phyloP scores from a whole-genome alignment of 2,888 invertebrate species.

The Calameuta filiformis region DNA sequence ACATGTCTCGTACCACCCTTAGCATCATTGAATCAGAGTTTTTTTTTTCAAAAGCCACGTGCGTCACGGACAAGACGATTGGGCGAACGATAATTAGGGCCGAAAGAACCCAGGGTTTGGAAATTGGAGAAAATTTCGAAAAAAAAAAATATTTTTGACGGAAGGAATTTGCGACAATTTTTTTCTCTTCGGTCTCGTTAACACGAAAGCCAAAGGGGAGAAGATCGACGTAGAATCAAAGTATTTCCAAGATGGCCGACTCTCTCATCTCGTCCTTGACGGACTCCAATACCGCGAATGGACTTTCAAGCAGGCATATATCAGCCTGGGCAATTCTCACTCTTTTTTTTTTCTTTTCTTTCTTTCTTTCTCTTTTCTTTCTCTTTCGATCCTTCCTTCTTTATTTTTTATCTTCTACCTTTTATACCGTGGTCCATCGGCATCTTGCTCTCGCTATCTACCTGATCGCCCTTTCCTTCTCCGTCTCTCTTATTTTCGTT shows the following conservation, averaged over 20 bases:
- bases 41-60: not conserved
- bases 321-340: conserved; percentile 43
- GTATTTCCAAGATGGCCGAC: conserved; percentile 4
- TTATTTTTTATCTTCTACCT: conserved; percentile 4
- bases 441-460: conserved; percentile 20
- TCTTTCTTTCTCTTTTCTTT: conserved; percentile 4
- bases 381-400: conserved; percentile 1
- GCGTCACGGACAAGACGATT: not conserved
- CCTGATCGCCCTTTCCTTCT: conserved; percentile 10
- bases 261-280: not conserved
- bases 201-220: conserved; percentile 6
- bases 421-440: conserved; percentile 3
- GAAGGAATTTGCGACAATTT: not conserved
- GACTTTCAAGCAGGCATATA: conserved; percentile 65
- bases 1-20: not conserved
- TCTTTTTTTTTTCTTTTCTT: conserved; percentile 10
- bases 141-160: not conserved
- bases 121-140: not conserved
- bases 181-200: not conserved
- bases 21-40: not conserved
- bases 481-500: conserved; percentile 21
- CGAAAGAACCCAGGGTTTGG: no score
- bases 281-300: conserved; percentile 62
- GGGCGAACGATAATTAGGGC: not conserved
- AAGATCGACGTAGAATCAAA: conserved; percentile 33